Conservation (phyloP, 2,888 invertebrate species). For the Himalopsyche anomala region DNA sequence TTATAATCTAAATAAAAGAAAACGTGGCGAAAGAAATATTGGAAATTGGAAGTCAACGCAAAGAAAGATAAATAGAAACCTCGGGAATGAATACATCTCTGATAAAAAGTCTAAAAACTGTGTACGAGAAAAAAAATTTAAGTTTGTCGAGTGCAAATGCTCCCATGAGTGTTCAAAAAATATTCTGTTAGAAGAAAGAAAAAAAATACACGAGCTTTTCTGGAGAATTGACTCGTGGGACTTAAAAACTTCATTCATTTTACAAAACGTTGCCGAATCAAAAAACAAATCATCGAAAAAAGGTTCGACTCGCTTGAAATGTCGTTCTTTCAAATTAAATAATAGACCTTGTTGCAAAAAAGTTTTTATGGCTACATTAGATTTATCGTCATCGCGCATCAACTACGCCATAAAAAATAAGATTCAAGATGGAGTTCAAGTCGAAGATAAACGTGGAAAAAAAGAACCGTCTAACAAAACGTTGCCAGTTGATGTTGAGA, state of each 20-base stretch:
- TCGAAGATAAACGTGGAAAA: too few relatives aligned
- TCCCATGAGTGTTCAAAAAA: neutral
- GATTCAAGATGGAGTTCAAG: too few relatives aligned
- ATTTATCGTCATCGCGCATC: too few relatives aligned
- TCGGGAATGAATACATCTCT: neutral
- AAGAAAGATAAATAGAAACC: neutral
- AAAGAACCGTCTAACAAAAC: too few relatives aligned
- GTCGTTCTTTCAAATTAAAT: too few relatives aligned
- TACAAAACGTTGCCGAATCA: neutral
- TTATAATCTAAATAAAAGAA: neutral
- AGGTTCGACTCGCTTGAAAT: too few relatives aligned
- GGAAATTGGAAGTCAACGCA: neutral
- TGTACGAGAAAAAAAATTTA: neutral
- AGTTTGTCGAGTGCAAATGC: conserved; percentile 5
- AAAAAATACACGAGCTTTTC: neutral
- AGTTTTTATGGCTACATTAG: too few relatives aligned
- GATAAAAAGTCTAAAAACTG: neutral
- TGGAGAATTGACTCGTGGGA: neutral
- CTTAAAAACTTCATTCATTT: neutral
- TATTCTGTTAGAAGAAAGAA: neutral
- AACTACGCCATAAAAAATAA: too few relatives aligned
- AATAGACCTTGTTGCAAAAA: too few relatives aligned
- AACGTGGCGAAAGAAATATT: neutral
- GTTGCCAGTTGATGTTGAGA: too few relatives aligned
- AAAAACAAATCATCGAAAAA: too few relatives aligned